Percentiles rank a stretch among this genome's conserved stretches.
phyloP scores from a whole-genome alignment of 2,113 vertebrate species.

The Hippocampus guttulatus region DNA sequence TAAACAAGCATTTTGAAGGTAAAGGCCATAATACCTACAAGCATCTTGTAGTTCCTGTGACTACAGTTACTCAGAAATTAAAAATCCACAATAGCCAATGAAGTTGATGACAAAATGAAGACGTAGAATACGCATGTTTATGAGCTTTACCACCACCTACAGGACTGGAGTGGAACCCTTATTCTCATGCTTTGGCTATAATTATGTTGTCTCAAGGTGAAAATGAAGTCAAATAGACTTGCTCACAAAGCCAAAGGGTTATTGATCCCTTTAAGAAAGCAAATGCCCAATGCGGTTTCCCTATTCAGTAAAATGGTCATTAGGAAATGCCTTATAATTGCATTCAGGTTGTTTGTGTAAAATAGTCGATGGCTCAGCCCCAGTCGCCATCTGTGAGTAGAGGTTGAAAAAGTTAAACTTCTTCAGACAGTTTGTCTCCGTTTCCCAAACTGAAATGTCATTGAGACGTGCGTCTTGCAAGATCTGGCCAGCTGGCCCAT shows the following conservation, averaged over 20 bases:
- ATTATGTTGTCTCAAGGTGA: not conserved
- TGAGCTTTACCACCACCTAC: not conserved
- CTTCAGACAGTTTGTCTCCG: not conserved
- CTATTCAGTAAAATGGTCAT: slow-evolving; percentile 2
- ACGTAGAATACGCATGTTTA: too few species aligned
- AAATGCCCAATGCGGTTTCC: not conserved
- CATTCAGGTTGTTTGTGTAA: slow-evolving; percentile 1
- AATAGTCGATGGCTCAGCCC: not conserved
- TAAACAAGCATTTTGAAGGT: too few species aligned
- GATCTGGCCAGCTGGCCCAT: slow-evolving; percentile 14
- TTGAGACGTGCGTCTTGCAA: not conserved
- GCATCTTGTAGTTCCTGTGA: too few species aligned
- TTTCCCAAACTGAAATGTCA: slow-evolving; percentile 7
- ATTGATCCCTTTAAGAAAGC: slow-evolving; percentile 8
- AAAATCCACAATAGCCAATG: too few species aligned
- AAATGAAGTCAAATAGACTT: not conserved
- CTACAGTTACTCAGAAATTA: too few species aligned
- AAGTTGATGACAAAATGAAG: too few species aligned
- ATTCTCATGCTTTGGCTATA: not conserved
- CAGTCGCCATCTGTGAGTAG: not conserved
- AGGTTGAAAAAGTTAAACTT: not conserved
- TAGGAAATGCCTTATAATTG: slow-evolving; percentile 7
- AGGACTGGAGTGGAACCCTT: not conserved
- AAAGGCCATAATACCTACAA: too few species aligned
- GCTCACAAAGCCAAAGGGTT: not conserved